Evolutionary conservation across 2,113 vertebrate species (phyloP).

Genomic region (Paradoxurus hermaphroditus): DNA sequence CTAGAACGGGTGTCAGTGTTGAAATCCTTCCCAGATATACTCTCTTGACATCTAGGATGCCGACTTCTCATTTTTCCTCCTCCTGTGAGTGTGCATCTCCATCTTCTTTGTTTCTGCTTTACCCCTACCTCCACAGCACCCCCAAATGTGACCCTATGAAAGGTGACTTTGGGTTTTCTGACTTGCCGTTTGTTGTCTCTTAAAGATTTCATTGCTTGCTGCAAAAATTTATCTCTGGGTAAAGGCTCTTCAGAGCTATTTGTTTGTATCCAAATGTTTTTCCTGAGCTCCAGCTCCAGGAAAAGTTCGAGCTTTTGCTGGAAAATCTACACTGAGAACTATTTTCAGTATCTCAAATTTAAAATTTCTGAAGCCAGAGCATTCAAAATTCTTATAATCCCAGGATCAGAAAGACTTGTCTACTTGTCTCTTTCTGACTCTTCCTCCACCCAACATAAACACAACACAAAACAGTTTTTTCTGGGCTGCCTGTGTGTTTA

Average conservation of each 20-base stretch:
- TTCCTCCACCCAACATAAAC: background rate
- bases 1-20: background rate
- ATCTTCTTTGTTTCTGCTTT: background rate
- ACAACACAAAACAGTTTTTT: background rate
- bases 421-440: background rate
- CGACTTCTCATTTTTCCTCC: background rate
- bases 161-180: background rate
- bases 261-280: conserved; percentile 9
- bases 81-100: background rate
- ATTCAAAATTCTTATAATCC: background rate
- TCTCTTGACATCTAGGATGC: background rate
- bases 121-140: background rate
- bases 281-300: background rate
- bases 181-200: background rate
- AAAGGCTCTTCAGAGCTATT: background rate
- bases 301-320: background rate
- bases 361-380: background rate
- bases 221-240: background rate
- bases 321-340: background rate
- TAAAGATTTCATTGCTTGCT: background rate
- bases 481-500: background rate
- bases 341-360: background rate
- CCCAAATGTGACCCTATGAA: background rate
- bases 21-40: background rate
- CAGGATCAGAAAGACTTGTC: background rate